Evolutionary conservation across 2,113 vertebrate genomes (phyloP).

Genomic region (Actinemys pallida): DNA sequence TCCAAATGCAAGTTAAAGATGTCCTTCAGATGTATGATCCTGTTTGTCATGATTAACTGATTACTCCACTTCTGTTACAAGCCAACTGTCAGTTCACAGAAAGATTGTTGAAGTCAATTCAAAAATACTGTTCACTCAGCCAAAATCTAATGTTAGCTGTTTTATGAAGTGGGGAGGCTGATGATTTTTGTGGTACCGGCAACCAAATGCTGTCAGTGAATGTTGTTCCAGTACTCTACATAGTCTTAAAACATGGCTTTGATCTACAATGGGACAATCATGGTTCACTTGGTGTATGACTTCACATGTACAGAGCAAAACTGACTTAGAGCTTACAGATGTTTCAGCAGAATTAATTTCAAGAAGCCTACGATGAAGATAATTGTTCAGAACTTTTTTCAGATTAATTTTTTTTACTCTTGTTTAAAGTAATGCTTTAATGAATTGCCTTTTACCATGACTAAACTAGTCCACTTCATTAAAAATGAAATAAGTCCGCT

Average conservation of each 20-base stretch:
- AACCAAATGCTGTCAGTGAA: not conserved
- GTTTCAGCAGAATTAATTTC: slow-evolving; percentile 17
- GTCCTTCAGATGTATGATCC: rapidly evolving
- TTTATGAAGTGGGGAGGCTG: slow-evolving; percentile 28
- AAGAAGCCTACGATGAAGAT: slow-evolving; percentile 4
- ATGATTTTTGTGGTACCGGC: not conserved
- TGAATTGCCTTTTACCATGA: not conserved
- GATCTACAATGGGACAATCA: not conserved
- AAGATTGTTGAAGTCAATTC: slow-evolving; percentile 26
- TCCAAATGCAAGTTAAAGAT: not conserved
- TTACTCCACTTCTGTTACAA: not conserved
- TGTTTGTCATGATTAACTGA: not conserved
- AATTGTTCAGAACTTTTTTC: slow-evolving; percentile 5
- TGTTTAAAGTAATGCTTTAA: not conserved
- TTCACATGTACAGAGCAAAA: slow-evolving; percentile 1
- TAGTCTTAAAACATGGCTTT: not conserved
- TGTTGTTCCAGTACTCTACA: not conserved
- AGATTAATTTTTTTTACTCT: slow-evolving; percentile 21
- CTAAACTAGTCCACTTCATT: not conserved
- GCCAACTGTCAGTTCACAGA: slow-evolving; percentile 33
- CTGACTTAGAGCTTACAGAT: not conserved
- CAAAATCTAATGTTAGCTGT: slow-evolving; percentile 24
- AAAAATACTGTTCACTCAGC: slow-evolving; percentile 7
- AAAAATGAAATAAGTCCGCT: not conserved
- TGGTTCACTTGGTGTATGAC: slow-evolving; percentile 24